phyloP scores from a whole-genome alignment of 2,888 invertebrate species.

The Sphecodes monilicornis region DNA sequence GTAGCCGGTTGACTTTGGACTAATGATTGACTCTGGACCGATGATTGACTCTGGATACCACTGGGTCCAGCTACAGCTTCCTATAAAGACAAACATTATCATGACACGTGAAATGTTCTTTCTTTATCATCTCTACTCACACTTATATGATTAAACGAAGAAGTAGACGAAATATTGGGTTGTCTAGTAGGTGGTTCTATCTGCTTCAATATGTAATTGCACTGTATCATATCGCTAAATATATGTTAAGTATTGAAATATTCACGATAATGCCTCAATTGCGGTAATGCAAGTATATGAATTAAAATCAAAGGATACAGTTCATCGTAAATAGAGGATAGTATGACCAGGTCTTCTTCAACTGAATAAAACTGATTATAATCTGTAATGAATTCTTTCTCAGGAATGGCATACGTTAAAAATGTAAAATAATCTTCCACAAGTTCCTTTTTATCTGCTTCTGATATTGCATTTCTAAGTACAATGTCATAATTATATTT shows the following conservation, averaged over 20 bases:
- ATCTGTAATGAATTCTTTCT: conserved; percentile 88
- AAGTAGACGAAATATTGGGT: conserved; percentile 5
- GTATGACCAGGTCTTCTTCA: conserved; percentile 88
- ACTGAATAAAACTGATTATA: conserved; percentile 89
- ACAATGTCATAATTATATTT: conserved; percentile 34
- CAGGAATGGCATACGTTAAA: conserved; percentile 85
- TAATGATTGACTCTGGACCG: conserved; percentile 17
- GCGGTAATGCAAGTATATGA: background rate
- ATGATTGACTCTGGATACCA: conserved; percentile 43
- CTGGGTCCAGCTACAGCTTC: conserved; percentile 66
- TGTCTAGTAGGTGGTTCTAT: conserved; percentile 59
- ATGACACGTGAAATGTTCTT: background rate
- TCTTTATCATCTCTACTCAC: conserved; percentile 37
- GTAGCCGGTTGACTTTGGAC: conserved; percentile 17
- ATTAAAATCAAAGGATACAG: conserved; percentile 87
- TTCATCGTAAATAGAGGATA: conserved; percentile 88
- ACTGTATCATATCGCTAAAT: conserved; percentile 86
- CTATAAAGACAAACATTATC: conserved; percentile 53
- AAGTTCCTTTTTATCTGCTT: conserved; percentile 73
- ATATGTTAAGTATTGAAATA: conserved; percentile 63
- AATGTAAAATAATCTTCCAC: conserved; percentile 84
- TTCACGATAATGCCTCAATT: conserved; percentile 10
- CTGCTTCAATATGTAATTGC: conserved; percentile 68
- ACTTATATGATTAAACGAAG: conserved; percentile 17
- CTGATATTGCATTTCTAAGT: conserved; percentile 69